phyloP scores from a whole-genome alignment of 2,888 invertebrate species.

The Halictus ligatus region DNA sequence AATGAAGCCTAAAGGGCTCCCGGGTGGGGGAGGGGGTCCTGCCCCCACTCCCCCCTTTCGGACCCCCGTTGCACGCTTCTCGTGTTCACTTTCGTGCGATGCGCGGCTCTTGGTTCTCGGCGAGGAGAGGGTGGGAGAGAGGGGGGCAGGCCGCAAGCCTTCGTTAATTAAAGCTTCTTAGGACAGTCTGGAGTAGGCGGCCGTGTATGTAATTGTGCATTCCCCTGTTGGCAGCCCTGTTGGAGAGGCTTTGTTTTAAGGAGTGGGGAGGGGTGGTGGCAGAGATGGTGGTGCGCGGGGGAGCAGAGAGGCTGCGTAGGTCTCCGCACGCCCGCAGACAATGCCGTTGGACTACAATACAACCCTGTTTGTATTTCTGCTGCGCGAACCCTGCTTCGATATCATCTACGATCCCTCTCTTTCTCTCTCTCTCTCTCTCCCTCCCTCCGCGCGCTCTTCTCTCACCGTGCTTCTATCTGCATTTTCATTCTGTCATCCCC shows the following conservation, averaged over 20 bases:
- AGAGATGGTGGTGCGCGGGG: not conserved
- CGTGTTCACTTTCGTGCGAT: constrained; percentile 7
- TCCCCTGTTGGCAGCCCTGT: constrained; percentile 70
- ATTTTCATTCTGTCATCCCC: not conserved
- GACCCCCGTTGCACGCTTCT: not conserved
- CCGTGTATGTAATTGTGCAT: constrained; percentile 73
- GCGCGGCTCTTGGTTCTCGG: not conserved
- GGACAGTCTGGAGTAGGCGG: constrained; percentile 60
- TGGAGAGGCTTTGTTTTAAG: constrained; percentile 72
- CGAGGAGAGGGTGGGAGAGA: not conserved
- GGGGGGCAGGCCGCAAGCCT: constrained; percentile 38
- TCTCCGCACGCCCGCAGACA: constrained; percentile 63
- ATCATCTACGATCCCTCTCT: constrained; percentile 49
- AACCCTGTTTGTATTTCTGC: constrained; percentile 66
- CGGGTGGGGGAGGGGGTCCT: not conserved
- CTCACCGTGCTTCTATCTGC: not conserved
- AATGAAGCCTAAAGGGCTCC: not conserved
- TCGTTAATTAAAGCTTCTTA: constrained; percentile 76
- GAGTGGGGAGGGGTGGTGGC: not conserved
- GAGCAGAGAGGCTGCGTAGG: constrained; percentile 29
- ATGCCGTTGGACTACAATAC: constrained; percentile 61
- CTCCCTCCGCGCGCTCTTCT: not conserved
- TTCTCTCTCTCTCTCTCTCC: not conserved
- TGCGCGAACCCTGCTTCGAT: constrained; percentile 57
- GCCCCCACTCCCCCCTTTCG: not conserved